A percentile compares a stretch with the other conserved stretches of the same genome.
phyloP scores from a whole-genome alignment of 2,113 vertebrate genomes.

The Tachysurus fulvidraco region DNA sequence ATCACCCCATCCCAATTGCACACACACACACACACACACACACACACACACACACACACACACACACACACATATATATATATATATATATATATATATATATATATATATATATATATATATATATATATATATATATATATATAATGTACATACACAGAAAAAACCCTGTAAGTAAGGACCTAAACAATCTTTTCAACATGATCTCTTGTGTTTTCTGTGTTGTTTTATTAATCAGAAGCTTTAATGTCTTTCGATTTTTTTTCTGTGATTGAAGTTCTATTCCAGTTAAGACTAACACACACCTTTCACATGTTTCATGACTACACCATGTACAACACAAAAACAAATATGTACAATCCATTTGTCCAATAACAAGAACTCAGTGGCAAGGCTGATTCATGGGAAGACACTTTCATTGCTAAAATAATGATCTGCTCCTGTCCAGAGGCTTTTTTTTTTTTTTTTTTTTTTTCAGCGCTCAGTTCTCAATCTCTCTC shows the following conservation, averaged over 20 bases:
- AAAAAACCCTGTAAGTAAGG: neutral
- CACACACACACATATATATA: conserved; percentile 46
- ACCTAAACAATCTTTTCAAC: neutral
- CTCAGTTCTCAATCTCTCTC: conserved; percentile 34
- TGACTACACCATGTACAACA: conserved; percentile 8
- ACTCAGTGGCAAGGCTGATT: conserved; percentile 11
- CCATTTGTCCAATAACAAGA: neutral
- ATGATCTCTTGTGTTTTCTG: neutral
- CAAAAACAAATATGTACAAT: conserved; percentile 6
- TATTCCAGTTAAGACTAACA: neutral
- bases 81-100: neutral
- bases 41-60: conserved; percentile 3
- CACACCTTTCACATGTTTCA: neutral
- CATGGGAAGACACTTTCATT: conserved; percentile 10
- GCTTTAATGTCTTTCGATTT: conserved; percentile 34
- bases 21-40: neutral
- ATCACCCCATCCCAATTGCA: neutral
- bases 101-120: conserved; percentile 49
- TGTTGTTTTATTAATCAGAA: conserved; percentile 38
- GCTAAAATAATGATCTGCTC: conserved; percentile 23
- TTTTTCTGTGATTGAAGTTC: conserved; percentile 8
- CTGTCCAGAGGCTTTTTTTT: neutral
- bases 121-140: neutral
- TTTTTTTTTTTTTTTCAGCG: neutral
- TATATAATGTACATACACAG: neutral